phyloP scores from a whole-genome alignment of 2,113 vertebrate species.

The Eurystomus gularis region DNA sequence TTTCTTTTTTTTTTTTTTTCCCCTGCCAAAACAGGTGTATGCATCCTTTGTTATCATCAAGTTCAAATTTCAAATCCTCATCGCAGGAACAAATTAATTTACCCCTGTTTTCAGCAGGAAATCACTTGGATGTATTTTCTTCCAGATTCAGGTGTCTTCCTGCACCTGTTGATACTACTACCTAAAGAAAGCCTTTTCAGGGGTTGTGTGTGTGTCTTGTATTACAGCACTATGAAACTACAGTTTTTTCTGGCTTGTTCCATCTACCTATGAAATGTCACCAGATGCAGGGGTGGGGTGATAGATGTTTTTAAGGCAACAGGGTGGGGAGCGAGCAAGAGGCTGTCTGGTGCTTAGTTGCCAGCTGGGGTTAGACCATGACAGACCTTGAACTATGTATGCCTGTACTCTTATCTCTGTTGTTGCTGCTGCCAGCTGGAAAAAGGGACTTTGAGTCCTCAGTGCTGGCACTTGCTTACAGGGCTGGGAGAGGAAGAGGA shows the following conservation, averaged over 20 bases:
- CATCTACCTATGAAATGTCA: neutral
- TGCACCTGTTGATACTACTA: neutral
- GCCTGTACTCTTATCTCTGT: rapidly evolving
- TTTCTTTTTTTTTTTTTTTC: neutral
- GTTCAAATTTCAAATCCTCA: neutral
- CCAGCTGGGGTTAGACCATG: neutral
- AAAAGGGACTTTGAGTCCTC: neutral
- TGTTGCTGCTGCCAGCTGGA: neutral
- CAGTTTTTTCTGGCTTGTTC: neutral
- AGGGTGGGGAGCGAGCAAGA: neutral
- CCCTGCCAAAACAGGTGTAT: neutral
- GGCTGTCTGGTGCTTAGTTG: neutral
- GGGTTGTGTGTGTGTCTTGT: neutral
- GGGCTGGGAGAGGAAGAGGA: neutral
- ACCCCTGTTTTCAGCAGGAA: neutral
- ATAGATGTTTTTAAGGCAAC: neutral
- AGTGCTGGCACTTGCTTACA: neutral
- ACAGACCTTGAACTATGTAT: neutral
- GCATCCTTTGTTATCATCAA: neutral
- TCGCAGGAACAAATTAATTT: neutral
- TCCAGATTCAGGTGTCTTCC: neutral
- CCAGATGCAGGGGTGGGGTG: neutral
- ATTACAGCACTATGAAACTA: neutral
- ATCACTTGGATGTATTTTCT: neutral
- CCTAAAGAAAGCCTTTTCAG: neutral